phyloP scores from a whole-genome alignment of 1,140 invertebrate species.

The Pararge aegeria region DNA sequence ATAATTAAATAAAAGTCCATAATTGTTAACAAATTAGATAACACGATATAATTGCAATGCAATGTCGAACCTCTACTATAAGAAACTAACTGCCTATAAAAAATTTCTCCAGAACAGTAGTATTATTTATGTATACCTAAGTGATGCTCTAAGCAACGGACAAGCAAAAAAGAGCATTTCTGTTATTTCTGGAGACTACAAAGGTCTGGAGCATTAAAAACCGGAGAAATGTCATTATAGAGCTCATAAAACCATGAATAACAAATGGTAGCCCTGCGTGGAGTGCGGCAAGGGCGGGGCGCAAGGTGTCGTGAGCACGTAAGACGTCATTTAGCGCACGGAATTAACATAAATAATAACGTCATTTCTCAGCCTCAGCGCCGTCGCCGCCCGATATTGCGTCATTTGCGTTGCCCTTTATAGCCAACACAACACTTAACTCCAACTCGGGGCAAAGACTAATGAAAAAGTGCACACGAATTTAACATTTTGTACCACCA shows the following conservation, averaged over 20 bases:
- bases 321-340: constrained; percentile 68
- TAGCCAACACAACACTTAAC: constrained; percentile 66
- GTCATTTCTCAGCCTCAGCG: constrained; percentile 61
- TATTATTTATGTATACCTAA: too few relatives aligned
- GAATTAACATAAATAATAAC: constrained; percentile 78
- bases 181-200: too few relatives aligned
- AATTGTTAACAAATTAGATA: too few relatives aligned
- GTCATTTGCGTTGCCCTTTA: constrained; percentile 68
- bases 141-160: too few relatives aligned
- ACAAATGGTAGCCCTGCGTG: constrained; percentile 17
- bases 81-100: too few relatives aligned
- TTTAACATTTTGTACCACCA: too few relatives aligned
- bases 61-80: too few relatives aligned
- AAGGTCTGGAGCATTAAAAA: too few relatives aligned
- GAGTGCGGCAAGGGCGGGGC: constrained; percentile 10
- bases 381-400: constrained; percentile 51
- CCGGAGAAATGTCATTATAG: background rate
- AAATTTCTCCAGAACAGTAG: too few relatives aligned
- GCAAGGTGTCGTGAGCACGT: constrained; percentile 59
- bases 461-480: background rate
- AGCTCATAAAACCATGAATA: constrained; percentile 6
- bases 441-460: constrained; percentile 28
- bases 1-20: too few relatives aligned
- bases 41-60: too few relatives aligned
- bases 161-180: too few relatives aligned